Conservation (phyloP, 1,140 invertebrate species). For the Hyposmocoma kahamanoa region DNA sequence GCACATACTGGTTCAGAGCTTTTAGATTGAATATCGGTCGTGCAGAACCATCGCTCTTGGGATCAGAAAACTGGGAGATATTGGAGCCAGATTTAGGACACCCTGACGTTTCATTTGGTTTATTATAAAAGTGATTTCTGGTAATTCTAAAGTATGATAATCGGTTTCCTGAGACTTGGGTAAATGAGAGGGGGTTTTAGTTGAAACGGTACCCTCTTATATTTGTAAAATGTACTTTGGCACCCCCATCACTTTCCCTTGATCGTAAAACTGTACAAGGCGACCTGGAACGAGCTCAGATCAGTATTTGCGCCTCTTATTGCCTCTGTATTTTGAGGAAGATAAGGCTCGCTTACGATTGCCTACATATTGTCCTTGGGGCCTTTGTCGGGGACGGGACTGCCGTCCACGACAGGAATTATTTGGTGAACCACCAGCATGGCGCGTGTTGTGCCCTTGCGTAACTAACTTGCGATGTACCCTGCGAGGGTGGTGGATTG, state of each 20-base stretch:
- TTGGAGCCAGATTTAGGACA: slow-evolving; percentile 5
- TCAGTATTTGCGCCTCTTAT: slow-evolving; percentile 2
- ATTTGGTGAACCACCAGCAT: not conserved
- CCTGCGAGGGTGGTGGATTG: not conserved
- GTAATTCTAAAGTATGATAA: not conserved
- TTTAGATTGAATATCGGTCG: slow-evolving; percentile 33
- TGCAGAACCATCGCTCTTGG: slow-evolving; percentile 12
- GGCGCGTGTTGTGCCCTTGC: not conserved
- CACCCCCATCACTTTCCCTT: not conserved
- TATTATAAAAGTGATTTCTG: not conserved
- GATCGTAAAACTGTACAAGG: not conserved
- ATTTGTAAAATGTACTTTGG: not conserved
- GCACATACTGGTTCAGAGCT: slow-evolving; percentile 24
- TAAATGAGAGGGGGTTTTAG: not conserved
- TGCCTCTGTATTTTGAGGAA: not conserved
- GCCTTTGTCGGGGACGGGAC: not conserved
- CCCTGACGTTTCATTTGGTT: slow-evolving; percentile 10
- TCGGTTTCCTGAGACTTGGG: not conserved
- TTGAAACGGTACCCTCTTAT: not conserved
- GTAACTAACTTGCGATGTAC: not conserved
- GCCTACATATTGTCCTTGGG: not conserved
- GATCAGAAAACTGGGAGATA: slow-evolving; percentile 25
- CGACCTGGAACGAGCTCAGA: not conserved
- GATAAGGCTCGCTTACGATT: not conserved
- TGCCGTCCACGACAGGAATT: not conserved